These are phyloP conservation scores for Platycnemis pennipes DNA, from an alignment of 2,888 invertebrate genomes.

Conservation along the genomic window DNA sequence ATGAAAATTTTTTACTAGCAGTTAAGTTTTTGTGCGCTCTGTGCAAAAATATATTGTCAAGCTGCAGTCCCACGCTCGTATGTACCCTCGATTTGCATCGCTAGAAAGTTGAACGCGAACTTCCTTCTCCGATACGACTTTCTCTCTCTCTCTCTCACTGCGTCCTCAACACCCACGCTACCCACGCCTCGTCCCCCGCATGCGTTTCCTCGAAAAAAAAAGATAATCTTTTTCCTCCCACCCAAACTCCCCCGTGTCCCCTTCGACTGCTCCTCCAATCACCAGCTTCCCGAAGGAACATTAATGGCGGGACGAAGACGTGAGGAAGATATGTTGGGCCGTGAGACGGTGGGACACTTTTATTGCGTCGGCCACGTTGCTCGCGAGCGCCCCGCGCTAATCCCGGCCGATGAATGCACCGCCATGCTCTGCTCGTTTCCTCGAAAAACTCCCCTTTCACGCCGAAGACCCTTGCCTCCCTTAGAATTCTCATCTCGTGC, in stretches of 20 bases:
- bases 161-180: neutral
- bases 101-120: too few relatives aligned
- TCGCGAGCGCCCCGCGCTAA: slow-evolving; percentile 24
- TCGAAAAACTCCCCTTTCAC: neutral
- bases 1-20: too few relatives aligned
- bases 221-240: neutral
- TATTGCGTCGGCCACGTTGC: slow-evolving; percentile 23
- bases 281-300: neutral
- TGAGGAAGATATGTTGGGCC: slow-evolving; percentile 46
- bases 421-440: neutral
- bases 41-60: too few relatives aligned
- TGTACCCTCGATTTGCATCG: too few relatives aligned
- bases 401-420: slow-evolving; percentile 25
- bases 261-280: neutral
- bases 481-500: neutral
- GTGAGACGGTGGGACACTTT: slow-evolving; percentile 12
- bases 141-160: neutral
- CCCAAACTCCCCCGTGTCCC: neutral
- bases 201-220: neutral
- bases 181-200: neutral
- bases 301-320: slow-evolving; percentile 45
- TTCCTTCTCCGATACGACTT: neutral
- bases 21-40: too few relatives aligned
- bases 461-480: neutral
- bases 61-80: too few relatives aligned